Evolutionary conservation across 2,797 vertebrate genomes (phyloP), one percentile per base, ranked within the genome.

Genomic region (Scyliorhinus canicula): DNA sequence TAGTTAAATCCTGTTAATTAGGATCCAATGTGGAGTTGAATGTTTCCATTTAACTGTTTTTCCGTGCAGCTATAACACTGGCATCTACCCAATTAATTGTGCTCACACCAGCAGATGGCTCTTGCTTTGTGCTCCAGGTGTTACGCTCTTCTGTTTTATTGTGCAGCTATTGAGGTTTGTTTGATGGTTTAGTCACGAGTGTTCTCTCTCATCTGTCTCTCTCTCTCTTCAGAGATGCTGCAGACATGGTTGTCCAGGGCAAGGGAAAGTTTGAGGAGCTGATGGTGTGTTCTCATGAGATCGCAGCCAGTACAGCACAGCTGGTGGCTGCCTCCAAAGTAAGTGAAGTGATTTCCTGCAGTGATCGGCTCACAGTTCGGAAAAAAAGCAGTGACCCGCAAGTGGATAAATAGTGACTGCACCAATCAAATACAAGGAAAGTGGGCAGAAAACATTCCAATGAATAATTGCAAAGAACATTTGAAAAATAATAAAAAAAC

Each of bases 301-400:
- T 99, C 0, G 98, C 99, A 0, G 99, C 98, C 95, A 99, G 99
- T 96, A 99, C 99, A 0, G 99, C 99, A 0, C 99, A 99, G 96
- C 98, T 99, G 0, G 99, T 99, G 95, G 99, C 99, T 44, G 99
- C 99, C 16, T 99, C 99, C 84, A 99, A 99, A 98, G 99, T 99
- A 95, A 95, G 95, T 21, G 31, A 95, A 95, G 95, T 21, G 31
- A 24, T 26, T 40, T 21, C 35, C 44, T 91, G 40, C 19, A 47
- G 40, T 44, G 14, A 40, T 63, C 26, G 50, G 8, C 50, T 86
- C 85, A 57, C 55, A 60, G 57, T n/a, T n/a, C 14, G 57, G 2
- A n/a, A 11, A 44, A 91, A 91, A 19, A 44, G n/a, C 57, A 65
- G 9, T 52, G 31, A 88, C 5, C n/a, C n/a, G 44, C 21, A 26